Evolutionary conservation across 1,140 invertebrate genomes (phyloP).

Genomic region (Drosophila mojavensis): DNA sequence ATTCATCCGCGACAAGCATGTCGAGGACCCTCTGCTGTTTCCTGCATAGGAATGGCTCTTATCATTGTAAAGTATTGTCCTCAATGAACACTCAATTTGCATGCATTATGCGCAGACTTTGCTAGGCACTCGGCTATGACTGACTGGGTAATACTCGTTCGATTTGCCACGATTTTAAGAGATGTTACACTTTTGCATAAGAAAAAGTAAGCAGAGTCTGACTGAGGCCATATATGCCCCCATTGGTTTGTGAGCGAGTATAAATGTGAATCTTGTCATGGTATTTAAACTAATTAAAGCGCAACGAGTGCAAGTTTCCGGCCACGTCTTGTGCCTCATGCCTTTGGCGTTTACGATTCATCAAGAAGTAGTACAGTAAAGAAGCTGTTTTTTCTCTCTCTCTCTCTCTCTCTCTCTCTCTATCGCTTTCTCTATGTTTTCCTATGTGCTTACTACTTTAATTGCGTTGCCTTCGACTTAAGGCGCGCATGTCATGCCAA

Average conservation of each 20-base stretch:
- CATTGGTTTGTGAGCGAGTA: background rate
- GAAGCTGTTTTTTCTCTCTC: background rate
- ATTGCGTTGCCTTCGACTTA: slow-evolving; percentile 57
- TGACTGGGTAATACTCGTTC: background rate
- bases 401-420: no score
- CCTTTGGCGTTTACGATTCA: slow-evolving; percentile 5
- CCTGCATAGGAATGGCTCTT: slow-evolving; percentile 4
- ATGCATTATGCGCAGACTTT: slow-evolving; percentile 46
- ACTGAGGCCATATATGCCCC: background rate
- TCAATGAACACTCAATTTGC: slow-evolving; percentile 60
- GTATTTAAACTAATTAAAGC: slow-evolving; percentile 59
- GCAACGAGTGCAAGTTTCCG: slow-evolving; percentile 18
- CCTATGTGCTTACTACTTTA: slow-evolving; percentile 51
- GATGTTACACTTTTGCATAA: no score
- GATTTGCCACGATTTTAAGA: no score
- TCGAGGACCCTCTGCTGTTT: no score
- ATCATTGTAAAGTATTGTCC: slow-evolving; percentile 14
- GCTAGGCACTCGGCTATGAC: background rate
- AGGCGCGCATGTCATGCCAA: slow-evolving; percentile 17
- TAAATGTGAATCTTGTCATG: slow-evolving; percentile 1
- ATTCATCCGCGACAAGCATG: background rate
- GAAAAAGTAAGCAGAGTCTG: background rate
- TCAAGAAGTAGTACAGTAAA: background rate
- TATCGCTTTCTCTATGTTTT: slow-evolving; percentile 34
- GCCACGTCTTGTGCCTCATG: slow-evolving; percentile 2